A percentile compares a stretch with the other conserved stretches of the same genome.
These are phyloP conservation scores for Python bivittatus DNA, from an alignment of 2,113 vertebrate species.

Conservation along the genomic window DNA sequence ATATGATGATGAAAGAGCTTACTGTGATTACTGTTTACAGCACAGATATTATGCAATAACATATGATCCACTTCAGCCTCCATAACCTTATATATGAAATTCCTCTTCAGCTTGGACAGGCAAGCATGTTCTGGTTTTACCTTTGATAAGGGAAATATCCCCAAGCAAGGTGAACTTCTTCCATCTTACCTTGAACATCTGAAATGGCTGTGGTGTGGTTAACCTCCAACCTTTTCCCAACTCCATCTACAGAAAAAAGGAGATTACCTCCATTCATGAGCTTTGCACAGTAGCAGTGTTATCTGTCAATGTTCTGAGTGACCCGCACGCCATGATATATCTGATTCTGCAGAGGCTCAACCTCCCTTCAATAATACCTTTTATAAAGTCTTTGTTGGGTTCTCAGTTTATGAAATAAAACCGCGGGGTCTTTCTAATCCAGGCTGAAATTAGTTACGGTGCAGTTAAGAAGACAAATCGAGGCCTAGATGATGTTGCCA, in stretches of 20 bases:
- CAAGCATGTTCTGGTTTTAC: constrained; percentile 18
- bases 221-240: constrained; percentile 43
- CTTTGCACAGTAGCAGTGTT: constrained; percentile 24
- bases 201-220: constrained; percentile 42
- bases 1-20: neutral
- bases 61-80: constrained; percentile 9
- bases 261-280: constrained; percentile 43
- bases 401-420: neutral
- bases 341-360: neutral
- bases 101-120: constrained; percentile 15
- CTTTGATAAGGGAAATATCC: constrained; percentile 12
- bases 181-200: constrained; percentile 45
- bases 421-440: neutral
- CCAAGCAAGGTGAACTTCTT: constrained; percentile 34
- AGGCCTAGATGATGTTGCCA: neutral
- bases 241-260: constrained; percentile 45
- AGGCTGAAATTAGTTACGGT: neutral
- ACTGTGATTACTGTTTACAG: constrained; percentile 5
- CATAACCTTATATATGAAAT: constrained; percentile 3
- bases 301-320: constrained; percentile 20
- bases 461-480: neutral
- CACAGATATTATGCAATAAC: constrained; percentile 10
- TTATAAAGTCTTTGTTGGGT: neutral
- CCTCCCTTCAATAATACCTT: neutral
- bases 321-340: constrained; percentile 4